phyloP scores from a whole-genome alignment of 2,113 vertebrate species.

The Bambusicola thoracicus region DNA sequence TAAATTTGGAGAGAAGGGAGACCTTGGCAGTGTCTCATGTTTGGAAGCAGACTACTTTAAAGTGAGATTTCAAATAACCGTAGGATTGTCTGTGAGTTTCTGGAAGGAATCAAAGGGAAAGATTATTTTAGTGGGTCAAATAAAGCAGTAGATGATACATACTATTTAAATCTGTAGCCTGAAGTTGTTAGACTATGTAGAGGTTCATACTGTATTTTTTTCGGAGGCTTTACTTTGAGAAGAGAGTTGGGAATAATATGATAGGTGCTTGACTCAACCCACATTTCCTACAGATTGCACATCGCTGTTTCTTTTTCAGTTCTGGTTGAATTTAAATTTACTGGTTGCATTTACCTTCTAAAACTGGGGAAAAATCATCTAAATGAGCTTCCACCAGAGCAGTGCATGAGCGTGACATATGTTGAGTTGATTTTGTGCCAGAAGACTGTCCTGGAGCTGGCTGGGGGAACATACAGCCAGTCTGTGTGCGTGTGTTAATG shows the following conservation, averaged over 20 bases:
- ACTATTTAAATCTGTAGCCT: neutral
- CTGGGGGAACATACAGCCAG: neutral
- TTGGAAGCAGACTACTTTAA: neutral
- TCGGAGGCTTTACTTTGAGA: neutral
- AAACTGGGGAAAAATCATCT: neutral
- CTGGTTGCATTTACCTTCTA: neutral
- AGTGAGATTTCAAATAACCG: neutral
- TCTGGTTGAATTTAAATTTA: neutral
- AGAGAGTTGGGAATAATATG: neutral
- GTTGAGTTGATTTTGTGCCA: neutral
- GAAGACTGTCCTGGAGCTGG: neutral
- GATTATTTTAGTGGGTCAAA: neutral
- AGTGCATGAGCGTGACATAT: fast-evolving
- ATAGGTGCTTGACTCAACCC: neutral
- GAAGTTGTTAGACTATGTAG: neutral
- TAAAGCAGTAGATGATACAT: fast-evolving
- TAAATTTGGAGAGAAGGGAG: neutral
- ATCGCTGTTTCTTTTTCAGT: neutral
- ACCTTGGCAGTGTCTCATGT: neutral
- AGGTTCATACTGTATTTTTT: neutral
- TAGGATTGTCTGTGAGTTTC: neutral
- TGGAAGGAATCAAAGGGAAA: neutral
- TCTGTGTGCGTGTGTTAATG: fast-evolving
- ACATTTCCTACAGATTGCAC: neutral
- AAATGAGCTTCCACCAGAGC: neutral